Evolutionary conservation across 2,113 vertebrate species (phyloP).

Genomic region (Ondatra zibethicus): DNA sequence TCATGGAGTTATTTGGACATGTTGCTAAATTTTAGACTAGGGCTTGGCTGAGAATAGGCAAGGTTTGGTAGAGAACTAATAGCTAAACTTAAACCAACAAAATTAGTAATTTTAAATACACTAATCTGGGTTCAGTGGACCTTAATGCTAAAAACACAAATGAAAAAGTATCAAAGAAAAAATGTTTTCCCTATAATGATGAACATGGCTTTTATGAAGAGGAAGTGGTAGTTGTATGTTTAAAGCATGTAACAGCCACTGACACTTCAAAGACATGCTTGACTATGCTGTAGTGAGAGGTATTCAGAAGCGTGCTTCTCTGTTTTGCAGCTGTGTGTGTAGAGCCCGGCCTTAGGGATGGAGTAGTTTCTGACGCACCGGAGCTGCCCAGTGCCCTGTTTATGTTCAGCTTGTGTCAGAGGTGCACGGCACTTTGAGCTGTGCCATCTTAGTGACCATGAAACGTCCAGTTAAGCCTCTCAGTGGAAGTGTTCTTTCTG

Average conservation of each 20-base stretch:
- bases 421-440: no score
- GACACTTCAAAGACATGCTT: background rate
- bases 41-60: background rate
- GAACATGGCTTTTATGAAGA: background rate
- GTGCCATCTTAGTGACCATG: background rate
- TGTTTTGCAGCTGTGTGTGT: background rate
- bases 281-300: background rate
- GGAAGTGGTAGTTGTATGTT: background rate
- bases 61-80: background rate
- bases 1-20: background rate
- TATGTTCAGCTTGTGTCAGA: background rate
- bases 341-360: background rate
- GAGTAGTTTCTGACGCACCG: background rate
- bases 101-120: background rate
- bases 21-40: background rate
- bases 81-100: background rate
- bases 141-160: background rate
- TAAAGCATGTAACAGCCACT: background rate
- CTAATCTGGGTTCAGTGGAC: background rate
- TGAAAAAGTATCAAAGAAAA: background rate
- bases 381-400: background rate
- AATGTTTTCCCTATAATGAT: background rate
- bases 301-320: background rate
- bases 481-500: background rate
- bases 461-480: background rate